These are phyloP conservation scores for Indicator maculatus DNA, from an alignment of 2,113 vertebrate species.

Conservation along the genomic window DNA sequence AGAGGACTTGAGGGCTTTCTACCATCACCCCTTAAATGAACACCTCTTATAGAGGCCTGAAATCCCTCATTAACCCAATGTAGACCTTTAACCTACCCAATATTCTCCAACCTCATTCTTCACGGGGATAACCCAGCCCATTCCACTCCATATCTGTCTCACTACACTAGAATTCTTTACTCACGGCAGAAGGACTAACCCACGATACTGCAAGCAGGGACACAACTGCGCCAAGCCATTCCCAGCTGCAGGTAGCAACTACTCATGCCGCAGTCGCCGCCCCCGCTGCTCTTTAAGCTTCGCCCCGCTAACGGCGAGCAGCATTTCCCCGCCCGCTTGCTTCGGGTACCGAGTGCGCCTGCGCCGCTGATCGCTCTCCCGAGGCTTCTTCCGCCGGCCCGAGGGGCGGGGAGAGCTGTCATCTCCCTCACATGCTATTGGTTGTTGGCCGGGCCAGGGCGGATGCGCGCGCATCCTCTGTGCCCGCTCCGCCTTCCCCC, in stretches of 20 bases:
- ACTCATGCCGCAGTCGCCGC: fast-evolving
- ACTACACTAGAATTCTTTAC: fast-evolving
- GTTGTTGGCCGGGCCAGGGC: neutral
- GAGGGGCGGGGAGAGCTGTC: neutral
- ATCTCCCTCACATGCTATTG: neutral
- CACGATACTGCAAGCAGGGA: fast-evolving
- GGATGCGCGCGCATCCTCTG: neutral
- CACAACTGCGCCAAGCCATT: fast-evolving
- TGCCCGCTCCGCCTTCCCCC: neutral
- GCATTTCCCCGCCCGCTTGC: fast-evolving
- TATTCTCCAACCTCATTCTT: too few species aligned
- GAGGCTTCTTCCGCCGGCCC: fast-evolving
- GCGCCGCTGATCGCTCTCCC: fast-evolving
- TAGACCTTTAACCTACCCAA: neutral
- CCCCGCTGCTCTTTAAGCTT: neutral
- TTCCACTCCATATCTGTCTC: fast-evolving
- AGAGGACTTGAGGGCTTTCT: too few species aligned
- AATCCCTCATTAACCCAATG: fast-evolving
- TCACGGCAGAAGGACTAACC: fast-evolving
- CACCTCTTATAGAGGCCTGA: too few species aligned
- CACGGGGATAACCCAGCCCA: fast-evolving
- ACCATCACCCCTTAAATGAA: fast-evolving
- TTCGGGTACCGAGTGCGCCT: fast-evolving
- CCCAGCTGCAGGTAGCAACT: too few species aligned
- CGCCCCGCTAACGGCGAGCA: neutral